Evolutionary conservation across 2,797 vertebrate genomes (phyloP).

Genomic region (Eidolon dupreanum): DNA sequence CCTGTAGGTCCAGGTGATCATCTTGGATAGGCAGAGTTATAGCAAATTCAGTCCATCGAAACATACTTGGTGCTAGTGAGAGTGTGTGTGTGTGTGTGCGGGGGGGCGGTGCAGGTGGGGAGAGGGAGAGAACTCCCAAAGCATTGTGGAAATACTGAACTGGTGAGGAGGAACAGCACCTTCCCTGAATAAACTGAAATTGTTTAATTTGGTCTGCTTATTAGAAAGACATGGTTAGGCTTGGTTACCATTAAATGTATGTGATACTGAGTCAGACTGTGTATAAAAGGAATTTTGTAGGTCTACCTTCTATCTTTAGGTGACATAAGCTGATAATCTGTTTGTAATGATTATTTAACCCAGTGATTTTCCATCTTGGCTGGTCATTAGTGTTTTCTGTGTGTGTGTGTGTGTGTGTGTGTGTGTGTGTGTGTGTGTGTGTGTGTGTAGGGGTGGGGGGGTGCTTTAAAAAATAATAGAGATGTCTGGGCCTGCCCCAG

Average conservation of each 20-base stretch:
- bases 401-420: neutral
- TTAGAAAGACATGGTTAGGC: neutral
- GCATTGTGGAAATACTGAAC: neutral
- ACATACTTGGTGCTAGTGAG: neutral
- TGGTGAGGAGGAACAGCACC: neutral
- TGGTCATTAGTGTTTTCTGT: neutral
- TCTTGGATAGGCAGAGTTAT: conserved; percentile 35
- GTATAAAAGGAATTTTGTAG: neutral
- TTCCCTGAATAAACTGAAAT: neutral
- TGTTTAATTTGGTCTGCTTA: neutral
- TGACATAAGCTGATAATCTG: neutral
- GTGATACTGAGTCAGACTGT: neutral
- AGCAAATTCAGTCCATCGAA: neutral
- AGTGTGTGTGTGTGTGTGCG: too few species aligned
- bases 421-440: neutral
- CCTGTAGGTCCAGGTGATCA: conserved; percentile 25
- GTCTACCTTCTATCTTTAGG: neutral
- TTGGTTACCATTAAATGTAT: neutral
- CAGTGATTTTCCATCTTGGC: neutral
- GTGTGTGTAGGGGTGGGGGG: too few species aligned
- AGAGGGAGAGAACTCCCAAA: neutral
- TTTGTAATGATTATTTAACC: neutral
- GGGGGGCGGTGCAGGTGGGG: too few species aligned
- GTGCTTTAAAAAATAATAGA: conserved; percentile 15
- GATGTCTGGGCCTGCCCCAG: neutral